phyloP scores from a whole-genome alignment of 2,797 vertebrate species.

The Sphenopsis melanotis region DNA sequence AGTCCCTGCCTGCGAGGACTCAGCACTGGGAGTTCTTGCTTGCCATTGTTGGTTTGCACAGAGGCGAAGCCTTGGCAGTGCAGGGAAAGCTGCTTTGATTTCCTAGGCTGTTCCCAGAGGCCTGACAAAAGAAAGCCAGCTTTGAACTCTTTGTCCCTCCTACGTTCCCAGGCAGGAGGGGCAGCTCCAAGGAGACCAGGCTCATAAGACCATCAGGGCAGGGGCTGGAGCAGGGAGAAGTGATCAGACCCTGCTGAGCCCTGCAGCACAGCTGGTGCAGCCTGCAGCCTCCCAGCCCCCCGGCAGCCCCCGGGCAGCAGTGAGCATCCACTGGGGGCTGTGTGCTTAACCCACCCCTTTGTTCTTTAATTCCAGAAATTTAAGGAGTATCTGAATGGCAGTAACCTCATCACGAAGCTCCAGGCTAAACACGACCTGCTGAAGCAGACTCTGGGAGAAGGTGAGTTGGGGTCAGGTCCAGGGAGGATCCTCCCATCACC shows the following conservation, averaged over 20 bases:
- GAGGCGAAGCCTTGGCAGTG: neutral
- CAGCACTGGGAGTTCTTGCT: neutral
- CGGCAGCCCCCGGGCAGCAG: neutral
- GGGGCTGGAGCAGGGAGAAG: neutral
- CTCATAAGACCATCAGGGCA: neutral
- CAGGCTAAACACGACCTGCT: conserved; percentile 97
- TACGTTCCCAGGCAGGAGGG: neutral
- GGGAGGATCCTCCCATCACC: neutral
- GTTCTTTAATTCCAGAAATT: conserved; percentile 86
- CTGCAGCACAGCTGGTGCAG: neutral
- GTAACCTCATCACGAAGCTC: conserved; percentile 96
- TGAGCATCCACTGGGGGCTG: accelerated
- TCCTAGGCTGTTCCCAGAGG: neutral
- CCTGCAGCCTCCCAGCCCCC: neutral
- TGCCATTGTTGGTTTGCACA: neutral
- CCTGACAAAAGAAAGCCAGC: conserved; percentile 9
- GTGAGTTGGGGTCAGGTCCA: conserved; percentile 69
- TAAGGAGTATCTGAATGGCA: conserved; percentile 96
- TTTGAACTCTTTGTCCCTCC: neutral
- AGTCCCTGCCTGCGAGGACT: neutral
- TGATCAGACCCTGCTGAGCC: neutral
- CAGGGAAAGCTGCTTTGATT: neutral
- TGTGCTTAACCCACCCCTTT: neutral
- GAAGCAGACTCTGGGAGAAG: conserved; percentile 96
- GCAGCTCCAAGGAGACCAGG: neutral